A percentile compares a stretch with the other conserved stretches of the same genome.
Conservation (phyloP, 30 jellyfish, hydroid and myxozoan species). For the Chironex yamaguchii region DNA sequence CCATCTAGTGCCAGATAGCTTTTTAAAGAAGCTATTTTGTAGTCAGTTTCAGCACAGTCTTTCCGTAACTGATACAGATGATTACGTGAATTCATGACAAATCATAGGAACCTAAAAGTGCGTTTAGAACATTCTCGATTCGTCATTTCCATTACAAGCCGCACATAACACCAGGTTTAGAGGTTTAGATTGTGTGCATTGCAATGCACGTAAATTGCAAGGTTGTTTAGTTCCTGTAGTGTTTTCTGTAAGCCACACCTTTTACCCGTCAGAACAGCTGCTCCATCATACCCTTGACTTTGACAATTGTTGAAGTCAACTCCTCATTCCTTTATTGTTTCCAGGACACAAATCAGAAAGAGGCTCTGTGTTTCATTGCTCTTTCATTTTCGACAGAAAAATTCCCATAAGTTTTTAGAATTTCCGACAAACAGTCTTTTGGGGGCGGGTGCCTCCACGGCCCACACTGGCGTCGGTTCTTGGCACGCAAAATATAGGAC, state of each 20-base stretch:
- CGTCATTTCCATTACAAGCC: background rate
- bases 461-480: no score
- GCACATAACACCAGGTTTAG: background rate
- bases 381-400: background rate
- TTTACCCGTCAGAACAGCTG: conserved; percentile 39
- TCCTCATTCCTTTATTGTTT: conserved; percentile 23
- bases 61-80: background rate
- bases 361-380: background rate
- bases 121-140: background rate
- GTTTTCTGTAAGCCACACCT: background rate
- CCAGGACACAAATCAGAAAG: conserved; percentile 22
- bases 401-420: no score
- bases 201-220: background rate
- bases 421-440: no score
- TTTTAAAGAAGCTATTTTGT: background rate
- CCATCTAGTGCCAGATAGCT: background rate
- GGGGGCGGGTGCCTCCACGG: no score
- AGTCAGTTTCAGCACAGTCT: background rate
- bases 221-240: conserved; percentile 3
- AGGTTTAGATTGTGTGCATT: background rate
- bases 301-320: conserved; percentile 18
- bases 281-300: conserved; percentile 32
- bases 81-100: background rate
- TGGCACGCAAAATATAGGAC: no score
- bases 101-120: background rate